Evolutionary conservation across 2,888 invertebrate species (phyloP), one percentile per base, ranked within the genome.

Genomic region (Stegana nigrithorax): DNA sequence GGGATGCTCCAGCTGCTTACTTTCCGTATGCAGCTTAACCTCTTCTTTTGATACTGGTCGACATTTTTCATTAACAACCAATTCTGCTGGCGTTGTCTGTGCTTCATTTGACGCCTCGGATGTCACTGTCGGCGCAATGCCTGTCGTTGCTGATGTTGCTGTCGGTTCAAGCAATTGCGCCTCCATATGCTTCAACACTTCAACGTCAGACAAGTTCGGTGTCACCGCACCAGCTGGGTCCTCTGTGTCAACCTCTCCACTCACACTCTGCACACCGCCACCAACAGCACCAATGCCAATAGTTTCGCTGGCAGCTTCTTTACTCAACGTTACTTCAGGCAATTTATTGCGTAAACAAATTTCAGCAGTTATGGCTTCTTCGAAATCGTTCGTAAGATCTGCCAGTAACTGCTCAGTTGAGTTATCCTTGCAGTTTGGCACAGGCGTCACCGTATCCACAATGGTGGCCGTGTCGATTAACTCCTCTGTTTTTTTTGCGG

Each of bases 291-390:
- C n/a, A n/a, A n/a, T n/a, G n/a, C n/a, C n/a, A n/a, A n/a, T n/a
- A n/a, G n/a, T n/a, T n/a, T n/a, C n/a, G n/a, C n/a, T n/a, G n/a
- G 27, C 27, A 27, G 32, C 32, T 55, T 55, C 53, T 63, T 77
- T 76, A 25, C 69, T 66, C 7, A 75, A 56, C 45, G 68, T 73
- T 5, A 77, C 74, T 60, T 81, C 83, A 29, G 76, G 75, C 56
- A 83, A 64, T 42, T 82, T 82, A 59, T 83, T 82, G 6, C 82
- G 77, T 12, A 84, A 71, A 50, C 81, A 83, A 72, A 83, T 81
- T 63, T 84, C 82, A 0, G 84, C 83, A 17, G 81, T 80, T 44
- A 84, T 80, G 2, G 81, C 73, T 66, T 84, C 82, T 57, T 80
- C 78, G 32, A 83, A 75, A 36, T 81, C 77, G 64, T 72, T 80